Evolutionary conservation across 2,113 vertebrate species (phyloP).

Genomic region (Rhabdomys dilectus): DNA sequence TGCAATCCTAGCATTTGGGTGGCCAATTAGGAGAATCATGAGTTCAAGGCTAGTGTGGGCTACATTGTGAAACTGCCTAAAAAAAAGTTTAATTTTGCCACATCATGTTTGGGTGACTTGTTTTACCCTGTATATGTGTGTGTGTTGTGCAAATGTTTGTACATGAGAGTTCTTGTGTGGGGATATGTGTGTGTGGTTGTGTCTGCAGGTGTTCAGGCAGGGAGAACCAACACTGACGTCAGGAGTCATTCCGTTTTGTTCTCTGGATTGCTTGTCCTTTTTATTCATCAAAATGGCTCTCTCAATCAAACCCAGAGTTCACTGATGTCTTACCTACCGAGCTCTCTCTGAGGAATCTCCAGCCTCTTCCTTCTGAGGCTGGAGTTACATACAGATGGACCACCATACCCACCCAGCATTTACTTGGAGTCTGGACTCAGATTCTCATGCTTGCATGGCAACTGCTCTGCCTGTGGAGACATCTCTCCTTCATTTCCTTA

Average conservation of each 20-base stretch:
- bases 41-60: background rate
- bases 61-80: background rate
- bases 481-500: background rate
- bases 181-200: background rate
- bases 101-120: background rate
- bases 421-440: background rate
- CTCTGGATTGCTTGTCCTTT: background rate
- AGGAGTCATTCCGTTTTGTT: background rate
- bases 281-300: background rate
- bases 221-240: background rate
- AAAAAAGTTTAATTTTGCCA: background rate
- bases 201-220: background rate
- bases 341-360: background rate
- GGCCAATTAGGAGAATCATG: background rate
- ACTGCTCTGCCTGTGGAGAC: background rate
- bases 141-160: background rate
- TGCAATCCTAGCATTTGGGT: background rate
- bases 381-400: too few species aligned
- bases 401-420: background rate
- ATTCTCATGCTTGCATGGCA: background rate
- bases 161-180: background rate
- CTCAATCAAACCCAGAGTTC: background rate
- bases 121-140: background rate
- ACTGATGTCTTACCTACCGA: background rate
- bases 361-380: too few species aligned